Evolutionary conservation across 2,888 invertebrate species (phyloP).

Genomic region (Tiphia femorata): DNA sequence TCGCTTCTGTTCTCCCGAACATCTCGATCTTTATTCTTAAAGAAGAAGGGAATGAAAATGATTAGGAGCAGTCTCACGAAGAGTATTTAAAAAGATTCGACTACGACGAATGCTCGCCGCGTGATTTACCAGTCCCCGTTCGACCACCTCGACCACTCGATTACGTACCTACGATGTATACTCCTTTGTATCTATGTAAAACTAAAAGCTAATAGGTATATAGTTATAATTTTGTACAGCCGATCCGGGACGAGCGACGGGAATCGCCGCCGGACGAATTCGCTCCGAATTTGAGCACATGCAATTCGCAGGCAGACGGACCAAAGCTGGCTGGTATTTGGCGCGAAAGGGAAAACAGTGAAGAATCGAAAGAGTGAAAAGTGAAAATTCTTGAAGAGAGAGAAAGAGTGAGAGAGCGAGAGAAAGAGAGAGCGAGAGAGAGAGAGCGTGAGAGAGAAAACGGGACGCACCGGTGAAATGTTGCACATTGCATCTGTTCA

Average conservation of each 20-base stretch:
- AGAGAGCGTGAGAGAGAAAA: background rate
- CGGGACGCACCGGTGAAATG: background rate
- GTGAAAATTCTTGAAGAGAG: too few species aligned
- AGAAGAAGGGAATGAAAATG: too few species aligned
- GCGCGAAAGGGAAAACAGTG: too few species aligned
- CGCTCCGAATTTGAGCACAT: slow-evolving; percentile 31
- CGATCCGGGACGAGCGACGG: slow-evolving; percentile 23
- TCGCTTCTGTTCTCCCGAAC: too few species aligned
- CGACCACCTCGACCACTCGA: slow-evolving; percentile 15
- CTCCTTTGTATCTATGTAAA: slow-evolving; percentile 49
- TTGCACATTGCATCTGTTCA: slow-evolving; percentile 27
- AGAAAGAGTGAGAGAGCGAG: background rate
- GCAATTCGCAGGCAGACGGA: too few species aligned
- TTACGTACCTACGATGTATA: slow-evolving; percentile 35
- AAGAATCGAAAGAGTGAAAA: too few species aligned
- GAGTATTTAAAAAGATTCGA: too few species aligned
- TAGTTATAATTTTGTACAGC: slow-evolving; percentile 54
- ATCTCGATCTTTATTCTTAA: too few species aligned
- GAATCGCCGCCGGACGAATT: slow-evolving; percentile 25
- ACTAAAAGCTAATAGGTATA: slow-evolving; percentile 40
- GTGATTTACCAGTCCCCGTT: background rate
- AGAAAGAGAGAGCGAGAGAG: background rate
- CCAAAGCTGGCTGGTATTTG: too few species aligned
- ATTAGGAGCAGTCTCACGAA: too few species aligned
- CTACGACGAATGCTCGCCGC: too few species aligned